These are phyloP conservation scores for Myopa testacea DNA, from an alignment of 2,888 invertebrate species.

Conservation along the genomic window DNA sequence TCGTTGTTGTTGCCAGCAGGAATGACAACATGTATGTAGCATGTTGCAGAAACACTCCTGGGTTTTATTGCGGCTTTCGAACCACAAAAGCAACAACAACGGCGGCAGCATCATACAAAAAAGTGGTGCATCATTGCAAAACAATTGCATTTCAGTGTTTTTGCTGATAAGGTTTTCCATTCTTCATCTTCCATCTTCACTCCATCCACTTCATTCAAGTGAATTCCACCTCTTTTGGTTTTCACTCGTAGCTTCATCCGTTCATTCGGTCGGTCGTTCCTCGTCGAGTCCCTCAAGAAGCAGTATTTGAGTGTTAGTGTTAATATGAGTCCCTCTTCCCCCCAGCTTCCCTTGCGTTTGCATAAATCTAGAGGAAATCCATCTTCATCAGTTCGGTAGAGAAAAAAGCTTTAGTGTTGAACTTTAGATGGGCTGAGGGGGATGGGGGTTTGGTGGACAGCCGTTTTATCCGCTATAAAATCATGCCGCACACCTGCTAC, in stretches of 20 bases:
- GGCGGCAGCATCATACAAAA: not conserved
- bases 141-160: slow-evolving; percentile 44
- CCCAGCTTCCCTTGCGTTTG: not conserved
- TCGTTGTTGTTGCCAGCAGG: not conserved
- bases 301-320: not conserved
- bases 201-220: not conserved
- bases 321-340: no score
- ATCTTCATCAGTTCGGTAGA: not conserved
- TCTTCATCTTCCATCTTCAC: slow-evolving; percentile 7
- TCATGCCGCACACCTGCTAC: not conserved
- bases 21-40: slow-evolving; percentile 1
- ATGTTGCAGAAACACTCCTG: slow-evolving; percentile 16
- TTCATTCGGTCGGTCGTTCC: not conserved
- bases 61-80: slow-evolving; percentile 31
- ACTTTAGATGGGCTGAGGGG: no score
- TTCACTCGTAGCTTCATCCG: no score
- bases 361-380: not conserved
- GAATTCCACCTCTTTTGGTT: no score
- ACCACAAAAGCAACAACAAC: slow-evolving; percentile 27
- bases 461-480: not conserved
- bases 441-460: no score
- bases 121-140: slow-evolving; percentile 30
- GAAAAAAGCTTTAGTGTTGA: not conserved
- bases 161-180: slow-evolving; percentile 31
- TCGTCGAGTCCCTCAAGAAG: not conserved